These are phyloP conservation scores for Cosmia pyralina DNA, from an alignment of 2,888 invertebrate species.

Conservation along the genomic window DNA sequence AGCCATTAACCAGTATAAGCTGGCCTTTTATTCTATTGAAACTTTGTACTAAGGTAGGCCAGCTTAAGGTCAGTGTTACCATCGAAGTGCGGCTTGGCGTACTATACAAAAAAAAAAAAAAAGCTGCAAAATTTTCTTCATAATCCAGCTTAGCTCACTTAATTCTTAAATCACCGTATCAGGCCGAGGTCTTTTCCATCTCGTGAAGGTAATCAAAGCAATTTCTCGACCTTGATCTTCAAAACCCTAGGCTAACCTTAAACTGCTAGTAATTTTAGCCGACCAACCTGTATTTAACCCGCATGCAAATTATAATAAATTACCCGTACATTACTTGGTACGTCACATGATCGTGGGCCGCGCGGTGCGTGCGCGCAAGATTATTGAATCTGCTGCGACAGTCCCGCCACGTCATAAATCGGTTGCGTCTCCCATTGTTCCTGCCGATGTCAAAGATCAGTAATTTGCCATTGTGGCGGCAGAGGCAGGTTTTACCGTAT, in stretches of 20 bases:
- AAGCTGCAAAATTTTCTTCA: not conserved
- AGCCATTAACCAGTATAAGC: not conserved
- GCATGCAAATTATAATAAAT: constrained; percentile 73
- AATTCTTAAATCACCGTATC: constrained; percentile 28
- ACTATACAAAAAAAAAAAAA: not conserved
- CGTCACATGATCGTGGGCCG: constrained; percentile 72
- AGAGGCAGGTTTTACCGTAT: constrained; percentile 67
- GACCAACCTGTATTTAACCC: constrained; percentile 68
- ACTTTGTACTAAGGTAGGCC: not conserved
- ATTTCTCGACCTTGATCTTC: constrained; percentile 58
- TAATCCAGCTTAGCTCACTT: constrained; percentile 10
- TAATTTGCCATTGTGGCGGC: constrained; percentile 87
- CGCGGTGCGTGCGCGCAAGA: constrained; percentile 75
- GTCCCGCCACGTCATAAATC: constrained; percentile 80
- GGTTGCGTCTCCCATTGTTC: constrained; percentile 85
- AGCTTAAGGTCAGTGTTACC: not conserved
- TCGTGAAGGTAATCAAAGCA: constrained; percentile 41
- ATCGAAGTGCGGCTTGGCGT: not conserved
- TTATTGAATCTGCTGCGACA: constrained; percentile 80
- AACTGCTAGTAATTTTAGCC: constrained; percentile 58
- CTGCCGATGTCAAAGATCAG: constrained; percentile 88
- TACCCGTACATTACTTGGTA: constrained; percentile 66
- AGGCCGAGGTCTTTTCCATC: constrained; percentile 39
- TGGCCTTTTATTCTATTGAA: not conserved
- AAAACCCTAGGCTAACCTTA: constrained; percentile 59